Base-by-base conservation (phyloP, 2,797 vertebrate genomes). In the Discoglossus pictus region DNA sequence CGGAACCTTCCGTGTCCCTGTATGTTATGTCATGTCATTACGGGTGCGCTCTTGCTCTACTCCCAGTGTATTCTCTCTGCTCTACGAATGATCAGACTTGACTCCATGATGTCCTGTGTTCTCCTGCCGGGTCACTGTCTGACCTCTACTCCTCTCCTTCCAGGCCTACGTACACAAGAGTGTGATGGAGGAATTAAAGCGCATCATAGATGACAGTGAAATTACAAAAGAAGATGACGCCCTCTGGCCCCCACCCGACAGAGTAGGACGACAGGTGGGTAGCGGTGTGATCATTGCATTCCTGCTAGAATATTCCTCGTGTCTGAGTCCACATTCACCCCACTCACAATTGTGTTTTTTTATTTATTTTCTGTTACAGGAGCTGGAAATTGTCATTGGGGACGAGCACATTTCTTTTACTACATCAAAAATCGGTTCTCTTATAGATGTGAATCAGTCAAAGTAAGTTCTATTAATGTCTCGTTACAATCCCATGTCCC, bases 211-310 rank as follows among this genome's bases (percentile, higher is more conserved):
- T 1, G 97, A 99, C 85, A 99, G 97, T 65, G 97, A 99, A 83
- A 97, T 99, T 79, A 99, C 97, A n/a, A 99, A 99, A 79, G 97
- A 99, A 78, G 97, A 99, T 0, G 97, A 99, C 65, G 95, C 97
- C 0, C 75, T 99, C 21, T 99, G 97, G 97, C 97, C 97, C 0
- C 94, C 97, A 12, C 97, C 97, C 0, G 97, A 99, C 76, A 87
- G 97, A 82, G 97, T 99, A 1, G 97, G 97, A 53, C 87, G 97
- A 71, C 97, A 99, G 93, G 97, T 99, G n/a, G 10, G 47, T 46
- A 63, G 88, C 74, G 12, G 56, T 39, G 1, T 4, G 2, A 42
- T 35, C 17, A 2, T 1, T 39, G 13, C 16, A 12, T 25, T n/a
- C 17, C 7, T 23, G 18, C 25, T 31, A 16, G 25, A 18, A n/a